phyloP scores from a whole-genome alignment of 1,140 invertebrate species.

The Pseudomyrmex concolor region DNA sequence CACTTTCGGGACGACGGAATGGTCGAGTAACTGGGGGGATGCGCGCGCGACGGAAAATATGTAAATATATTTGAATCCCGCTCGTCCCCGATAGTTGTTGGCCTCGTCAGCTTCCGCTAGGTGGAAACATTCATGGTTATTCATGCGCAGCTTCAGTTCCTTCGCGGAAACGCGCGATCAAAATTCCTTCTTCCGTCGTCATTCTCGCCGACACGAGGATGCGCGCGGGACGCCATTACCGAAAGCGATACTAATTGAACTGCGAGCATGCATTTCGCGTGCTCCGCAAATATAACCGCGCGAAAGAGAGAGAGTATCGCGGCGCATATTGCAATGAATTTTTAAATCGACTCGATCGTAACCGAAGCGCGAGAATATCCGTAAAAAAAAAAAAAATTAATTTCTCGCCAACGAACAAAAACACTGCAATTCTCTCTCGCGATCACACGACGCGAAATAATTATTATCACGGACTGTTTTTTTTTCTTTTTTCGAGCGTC shows the following conservation, averaged over 20 bases:
- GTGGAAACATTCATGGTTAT: conserved; percentile 48
- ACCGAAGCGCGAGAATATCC: not conserved
- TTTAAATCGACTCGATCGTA: not conserved
- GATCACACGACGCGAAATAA: too few species aligned
- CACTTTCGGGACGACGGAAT: conserved; percentile 32
- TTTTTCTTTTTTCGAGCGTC: too few species aligned
- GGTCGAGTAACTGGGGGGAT: conserved; percentile 13
- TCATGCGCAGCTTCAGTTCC: conserved; percentile 45
- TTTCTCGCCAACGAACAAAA: too few species aligned
- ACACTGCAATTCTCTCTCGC: too few species aligned
- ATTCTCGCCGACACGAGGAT: conserved; percentile 1
- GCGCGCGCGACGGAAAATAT: conserved; percentile 48
- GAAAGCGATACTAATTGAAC: conserved; percentile 52
- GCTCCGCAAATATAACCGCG: not conserved
- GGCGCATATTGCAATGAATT: not conserved
- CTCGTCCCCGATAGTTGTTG: conserved; percentile 30
- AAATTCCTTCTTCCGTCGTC: conserved; percentile 27
- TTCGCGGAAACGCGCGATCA: conserved; percentile 37
- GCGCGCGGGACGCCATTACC: conserved; percentile 16
- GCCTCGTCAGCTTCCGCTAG: conserved; percentile 23
- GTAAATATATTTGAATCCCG: conserved; percentile 49
- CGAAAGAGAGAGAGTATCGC: too few species aligned
- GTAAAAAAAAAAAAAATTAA: not conserved
- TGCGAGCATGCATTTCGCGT: not conserved
- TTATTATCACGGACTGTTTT: too few species aligned